These are phyloP conservation scores for Turritopsis rubra DNA, from an alignment of 30 jellyfish, hydroid and myxozoan species.

Conservation along the genomic window DNA sequence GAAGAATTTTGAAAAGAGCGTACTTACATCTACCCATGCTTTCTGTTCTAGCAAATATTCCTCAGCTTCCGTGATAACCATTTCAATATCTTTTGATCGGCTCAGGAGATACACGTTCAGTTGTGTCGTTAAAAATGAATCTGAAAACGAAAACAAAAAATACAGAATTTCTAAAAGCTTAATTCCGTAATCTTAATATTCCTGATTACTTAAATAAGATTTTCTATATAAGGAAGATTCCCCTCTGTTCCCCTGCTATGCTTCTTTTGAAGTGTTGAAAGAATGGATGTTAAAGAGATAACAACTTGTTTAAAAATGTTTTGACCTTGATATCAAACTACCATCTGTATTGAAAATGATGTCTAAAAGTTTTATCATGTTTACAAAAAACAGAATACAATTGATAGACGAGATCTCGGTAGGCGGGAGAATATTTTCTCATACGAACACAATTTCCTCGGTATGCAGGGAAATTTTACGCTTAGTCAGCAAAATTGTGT, in stretches of 20 bases:
- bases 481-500: no score
- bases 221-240: no score
- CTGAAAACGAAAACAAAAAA: neutral
- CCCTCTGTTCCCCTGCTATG: neutral
- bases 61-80: neutral
- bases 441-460: no score
- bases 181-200: neutral
- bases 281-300: neutral
- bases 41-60: neutral
- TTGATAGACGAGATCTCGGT: no score
- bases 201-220: no score
- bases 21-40: constrained; percentile 10
- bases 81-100: constrained; percentile 11
- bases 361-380: no score
- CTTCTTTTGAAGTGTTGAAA: neutral
- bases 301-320: neutral
- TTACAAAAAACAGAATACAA: no score
- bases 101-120: neutral
- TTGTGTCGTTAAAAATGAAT: neutral
- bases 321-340: neutral
- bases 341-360: neutral
- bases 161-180: neutral
- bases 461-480: no score
- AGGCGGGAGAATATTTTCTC: no score
- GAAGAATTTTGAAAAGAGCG: no score